A percentile compares a stretch with the other conserved stretches of the same genome.
phyloP scores from a whole-genome alignment of 1,140 invertebrate genomes.

The Solenopsis invicta region DNA sequence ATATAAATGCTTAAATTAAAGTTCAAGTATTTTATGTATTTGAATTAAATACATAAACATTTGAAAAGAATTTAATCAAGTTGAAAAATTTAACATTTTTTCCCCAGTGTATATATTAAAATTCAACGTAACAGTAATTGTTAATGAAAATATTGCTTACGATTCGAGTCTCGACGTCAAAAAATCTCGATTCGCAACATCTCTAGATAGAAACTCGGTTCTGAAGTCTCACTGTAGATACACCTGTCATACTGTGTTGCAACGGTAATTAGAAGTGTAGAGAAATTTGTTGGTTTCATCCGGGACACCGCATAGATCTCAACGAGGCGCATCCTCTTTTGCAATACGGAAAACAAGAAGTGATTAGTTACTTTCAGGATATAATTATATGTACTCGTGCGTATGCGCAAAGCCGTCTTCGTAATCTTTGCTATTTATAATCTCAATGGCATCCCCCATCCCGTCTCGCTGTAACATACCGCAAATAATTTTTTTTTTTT shows the following conservation, averaged over 20 bases:
- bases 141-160: too few relatives aligned
- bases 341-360: constrained; percentile 54
- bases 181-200: too few relatives aligned
- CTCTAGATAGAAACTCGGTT: not conserved
- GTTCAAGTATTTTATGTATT: too few relatives aligned
- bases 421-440: constrained; percentile 57
- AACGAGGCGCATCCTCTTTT: constrained; percentile 33
- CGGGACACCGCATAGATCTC: constrained; percentile 47
- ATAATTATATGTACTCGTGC: constrained; percentile 27
- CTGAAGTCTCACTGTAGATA: not conserved
- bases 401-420: constrained; percentile 33
- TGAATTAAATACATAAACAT: too few relatives aligned
- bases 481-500: constrained; percentile 23
- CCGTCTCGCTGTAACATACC: not conserved
- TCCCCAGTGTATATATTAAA: too few relatives aligned
- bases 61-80: too few relatives aligned
- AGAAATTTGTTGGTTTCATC: not conserved
- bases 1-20: too few relatives aligned
- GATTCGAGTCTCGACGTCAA: too few relatives aligned
- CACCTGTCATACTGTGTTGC: not conserved
- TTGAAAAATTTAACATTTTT: too few relatives aligned
- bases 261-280: not conserved
- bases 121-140: too few relatives aligned
- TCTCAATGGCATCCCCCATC: constrained; percentile 37
- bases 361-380: constrained; percentile 60